Percentiles rank a stretch among this genome's conserved stretches.
These are phyloP conservation scores for Pseudomyrmex concolor DNA, from an alignment of 1,140 invertebrate species.

Conservation along the genomic window DNA sequence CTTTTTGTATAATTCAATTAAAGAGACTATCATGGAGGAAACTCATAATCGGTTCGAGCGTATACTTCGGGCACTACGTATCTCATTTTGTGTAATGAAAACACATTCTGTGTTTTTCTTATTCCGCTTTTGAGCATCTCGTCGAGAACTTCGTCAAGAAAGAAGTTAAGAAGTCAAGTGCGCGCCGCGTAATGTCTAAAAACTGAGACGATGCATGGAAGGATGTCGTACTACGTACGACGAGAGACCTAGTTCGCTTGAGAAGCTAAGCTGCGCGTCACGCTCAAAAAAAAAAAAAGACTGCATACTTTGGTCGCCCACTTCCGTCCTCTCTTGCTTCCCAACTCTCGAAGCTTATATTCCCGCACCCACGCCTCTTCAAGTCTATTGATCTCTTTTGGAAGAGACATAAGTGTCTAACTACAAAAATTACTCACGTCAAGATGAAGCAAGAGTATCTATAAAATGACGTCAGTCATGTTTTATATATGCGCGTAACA, in stretches of 20 bases:
- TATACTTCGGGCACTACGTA: constrained; percentile 15
- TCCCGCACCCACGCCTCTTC: background rate
- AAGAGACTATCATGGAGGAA: background rate
- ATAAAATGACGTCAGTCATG: constrained; percentile 2
- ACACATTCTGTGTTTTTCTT: constrained; percentile 3
- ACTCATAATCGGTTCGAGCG: background rate
- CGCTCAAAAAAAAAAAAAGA: background rate
- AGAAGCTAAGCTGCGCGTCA: constrained; percentile 7
- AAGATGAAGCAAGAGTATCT: constrained; percentile 19
- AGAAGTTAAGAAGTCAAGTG: constrained; percentile 52
- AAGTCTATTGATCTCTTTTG: background rate
- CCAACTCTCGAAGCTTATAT: constrained; percentile 44
- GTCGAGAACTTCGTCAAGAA: constrained; percentile 28
- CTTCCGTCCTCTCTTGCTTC: constrained; percentile 18
- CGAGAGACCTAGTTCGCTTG: constrained; percentile 18
- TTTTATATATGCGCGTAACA: background rate
- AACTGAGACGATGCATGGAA: constrained; percentile 42
- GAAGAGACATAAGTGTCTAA: constrained; percentile 17
- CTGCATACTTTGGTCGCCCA: constrained; percentile 29
- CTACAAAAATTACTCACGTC: constrained; percentile 15
- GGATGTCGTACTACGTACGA: constrained; percentile 40
- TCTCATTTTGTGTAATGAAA: constrained; percentile 52
- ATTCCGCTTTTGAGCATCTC: constrained; percentile 40
- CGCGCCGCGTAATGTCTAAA: constrained; percentile 51
- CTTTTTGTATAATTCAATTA: constrained; percentile 40